Base-by-base conservation (phyloP, 2,113 vertebrate species). In the Pterocles orientalis region DNA sequence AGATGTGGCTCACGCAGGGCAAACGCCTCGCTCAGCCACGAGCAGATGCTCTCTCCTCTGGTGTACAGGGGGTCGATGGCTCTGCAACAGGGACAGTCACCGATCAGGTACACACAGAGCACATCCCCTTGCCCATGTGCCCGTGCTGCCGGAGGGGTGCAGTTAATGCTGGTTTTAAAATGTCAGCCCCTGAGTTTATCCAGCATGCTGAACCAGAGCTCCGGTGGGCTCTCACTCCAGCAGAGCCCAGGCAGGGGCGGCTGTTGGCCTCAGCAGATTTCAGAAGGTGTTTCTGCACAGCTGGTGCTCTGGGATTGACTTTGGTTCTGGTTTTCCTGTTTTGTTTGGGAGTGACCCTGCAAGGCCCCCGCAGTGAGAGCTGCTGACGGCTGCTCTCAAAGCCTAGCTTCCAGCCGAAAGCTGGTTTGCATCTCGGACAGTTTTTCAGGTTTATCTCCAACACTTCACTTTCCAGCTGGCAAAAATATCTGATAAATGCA, bases 91-190 rank as follows among this genome's bases (percentile, higher is more conserved):
- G 33, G 45, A 3, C 39, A 47, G 53, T 47, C 33, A 3, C 18
- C 3, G 8, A 7, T 51, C 20, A 6, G 68, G 29, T 39, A 12
- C 2, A 3, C 7, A 4, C 9, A 7, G 47, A 62, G 61, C 25
- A 2, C 3, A 20, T 41, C n/a, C 21, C 0, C 21, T n/a, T n/a
- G 28, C 51, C 33, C 21, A 15, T 2, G 26, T 17, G 3, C 23
- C 88, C 4, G 0, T 25, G 43, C 60, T 50, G 33, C 81, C 3
- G 9, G 31, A 10, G 43, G 26, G 28, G 6, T 20, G 31, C 43
- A 17, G 36, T 39, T 66, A 20, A 21, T 6, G 1, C 29, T 28
- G 56, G 12, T 9, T 48, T 61, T 50, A 26, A 62, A 41, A 73
- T 24, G 10, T 29, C 75, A 13, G n/a, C 18, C 48, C 61, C 47